Conservation (phyloP, 2,797 vertebrate species). For the Enteromius argenteus region DNA sequence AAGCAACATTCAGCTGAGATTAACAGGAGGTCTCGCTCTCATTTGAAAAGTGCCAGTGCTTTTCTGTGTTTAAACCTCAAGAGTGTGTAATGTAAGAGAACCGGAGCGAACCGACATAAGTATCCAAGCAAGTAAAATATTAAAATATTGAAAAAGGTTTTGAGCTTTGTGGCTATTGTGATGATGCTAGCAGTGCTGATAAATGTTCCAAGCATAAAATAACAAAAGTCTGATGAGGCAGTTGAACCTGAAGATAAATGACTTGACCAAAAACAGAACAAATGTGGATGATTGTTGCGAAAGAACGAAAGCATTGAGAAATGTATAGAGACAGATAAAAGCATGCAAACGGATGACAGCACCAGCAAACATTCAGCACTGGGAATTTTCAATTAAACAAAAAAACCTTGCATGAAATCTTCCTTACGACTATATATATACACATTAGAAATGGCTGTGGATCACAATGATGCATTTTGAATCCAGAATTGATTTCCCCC, state of each 20-base stretch:
- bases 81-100: conserved; percentile 52
- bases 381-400: not conserved
- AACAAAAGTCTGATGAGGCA: conserved; percentile 3
- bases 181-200: not conserved
- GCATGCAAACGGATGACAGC: not conserved
- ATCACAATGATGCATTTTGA: conserved; percentile 57
- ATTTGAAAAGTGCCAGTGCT: conserved; percentile 62
- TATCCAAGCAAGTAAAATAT: not conserved
- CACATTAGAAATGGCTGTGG: conserved; percentile 34
- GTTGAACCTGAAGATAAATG: not conserved
- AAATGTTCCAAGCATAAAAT: not conserved
- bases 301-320: not conserved
- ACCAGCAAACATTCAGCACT: not conserved
- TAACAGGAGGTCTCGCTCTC: conserved; percentile 49
- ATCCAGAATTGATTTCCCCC: conserved; percentile 46
- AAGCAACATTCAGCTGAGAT: conserved; percentile 56
- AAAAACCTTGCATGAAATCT: not conserved
- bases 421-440: not conserved
- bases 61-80: conserved; percentile 58
- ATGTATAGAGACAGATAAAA: not conserved
- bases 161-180: conserved; percentile 10
- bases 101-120: conserved; percentile 31
- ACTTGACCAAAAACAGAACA: not conserved
- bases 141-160: not conserved
- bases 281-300: not conserved